Evolutionary conservation across 2,797 vertebrate genomes (phyloP), one percentile per base, ranked within the genome.

Genomic region (Danio albolineatus): DNA sequence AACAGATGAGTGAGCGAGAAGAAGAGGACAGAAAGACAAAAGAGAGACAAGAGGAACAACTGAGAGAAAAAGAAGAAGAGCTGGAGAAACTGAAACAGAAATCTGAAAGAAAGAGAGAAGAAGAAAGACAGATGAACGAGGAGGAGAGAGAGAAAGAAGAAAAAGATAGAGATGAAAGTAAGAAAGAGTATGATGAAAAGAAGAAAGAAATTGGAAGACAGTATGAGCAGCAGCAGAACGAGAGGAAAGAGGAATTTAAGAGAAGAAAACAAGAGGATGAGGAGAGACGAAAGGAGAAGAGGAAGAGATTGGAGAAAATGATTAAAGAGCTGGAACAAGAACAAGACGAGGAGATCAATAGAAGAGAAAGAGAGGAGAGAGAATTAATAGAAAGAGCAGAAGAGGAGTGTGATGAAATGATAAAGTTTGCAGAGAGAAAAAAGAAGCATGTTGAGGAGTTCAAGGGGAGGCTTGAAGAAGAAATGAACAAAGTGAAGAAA

Each of bases 351-450:
- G 4, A 41, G 10, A 7, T 39, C 9, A 53, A 54, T 0, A 17
- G 0, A 1, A 39, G 10, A 41, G 0, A 14, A 10, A 54, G 0
- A 41, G 39, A 0, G 53, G 36, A 70, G 0, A 0, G 1, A 41
- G 0, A 41, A 6, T 41, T n/a, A 71, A 3, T 6, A 54, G 53
- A 2, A 70, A 12, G 0, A 4, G 39, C 14, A 53, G 2, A 70
- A 10, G 21, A 70, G n/a, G n/a, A n/a, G n/a, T n/a, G n/a, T n/a
- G n/a, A n/a, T n/a, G n/a, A n/a, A n/a, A n/a, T n/a, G n/a, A n/a
- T n/a, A n/a, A n/a, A n/a, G n/a, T 28, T 28, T 28, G 28, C 28
- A 28, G 28, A 28, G 28, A 28, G 28, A 28, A 28, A 28, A 28
- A 28, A 28, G 28, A 28, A 1, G 28, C 28, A 28, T 1, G 28